Evolutionary conservation across 2,113 vertebrate genomes (phyloP).

Genomic region (Lethenteron reissneri): DNA sequence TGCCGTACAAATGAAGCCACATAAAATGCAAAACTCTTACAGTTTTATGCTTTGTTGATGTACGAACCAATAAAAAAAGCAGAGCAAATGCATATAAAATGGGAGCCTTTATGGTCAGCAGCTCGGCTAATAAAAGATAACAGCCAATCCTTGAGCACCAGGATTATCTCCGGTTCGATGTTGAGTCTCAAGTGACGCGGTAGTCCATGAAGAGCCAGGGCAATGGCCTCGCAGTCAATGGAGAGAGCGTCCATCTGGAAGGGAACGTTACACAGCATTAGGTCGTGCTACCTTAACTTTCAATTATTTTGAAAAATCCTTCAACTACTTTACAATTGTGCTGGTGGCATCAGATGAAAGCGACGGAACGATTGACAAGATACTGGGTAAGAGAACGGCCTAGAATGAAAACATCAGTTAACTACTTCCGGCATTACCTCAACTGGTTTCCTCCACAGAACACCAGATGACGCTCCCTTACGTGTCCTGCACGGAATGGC

Average conservation of each 20-base stretch:
- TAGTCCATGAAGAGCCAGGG: not conserved
- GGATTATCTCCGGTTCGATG: constrained; percentile 4
- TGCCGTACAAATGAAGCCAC: no score
- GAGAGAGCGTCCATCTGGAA: not conserved
- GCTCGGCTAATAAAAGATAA: not conserved
- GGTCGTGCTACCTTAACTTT: not conserved
- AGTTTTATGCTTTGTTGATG: not conserved
- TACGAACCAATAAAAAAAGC: not conserved
- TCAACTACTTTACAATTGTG: not conserved
- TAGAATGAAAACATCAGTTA: not conserved
- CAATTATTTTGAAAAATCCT: not conserved
- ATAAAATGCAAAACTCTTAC: not conserved
- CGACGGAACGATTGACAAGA: not conserved
- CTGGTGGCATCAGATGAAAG: not conserved
- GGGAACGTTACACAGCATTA: not conserved
- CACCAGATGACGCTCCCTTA: no score
- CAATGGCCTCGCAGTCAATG: constrained; percentile 1
- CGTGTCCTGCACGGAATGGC: no score
- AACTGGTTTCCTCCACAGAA: no score
- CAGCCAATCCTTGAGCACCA: not conserved
- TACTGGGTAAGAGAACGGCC: not conserved
- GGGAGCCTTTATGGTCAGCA: not conserved
- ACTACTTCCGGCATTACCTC: not conserved
- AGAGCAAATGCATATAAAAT: not conserved
- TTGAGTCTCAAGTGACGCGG: not conserved